Conservation (phyloP, 2,113 vertebrate genomes). For the Lophius piscatorius region DNA sequence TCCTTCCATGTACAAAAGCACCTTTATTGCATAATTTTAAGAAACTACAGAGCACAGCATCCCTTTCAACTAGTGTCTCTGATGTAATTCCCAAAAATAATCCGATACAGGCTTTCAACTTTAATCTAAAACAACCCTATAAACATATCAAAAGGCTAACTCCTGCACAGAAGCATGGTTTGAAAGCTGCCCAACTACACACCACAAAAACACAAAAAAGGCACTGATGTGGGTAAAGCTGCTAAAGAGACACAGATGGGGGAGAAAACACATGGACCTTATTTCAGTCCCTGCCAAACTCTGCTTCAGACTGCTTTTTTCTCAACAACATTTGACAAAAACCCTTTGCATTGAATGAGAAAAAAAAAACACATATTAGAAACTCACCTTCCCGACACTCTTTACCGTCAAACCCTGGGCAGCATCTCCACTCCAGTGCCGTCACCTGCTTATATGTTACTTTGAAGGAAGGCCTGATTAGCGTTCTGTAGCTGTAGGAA, state of each 20-base stretch:
- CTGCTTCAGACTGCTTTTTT: conserved; percentile 1
- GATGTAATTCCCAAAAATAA: conserved; percentile 39
- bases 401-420: conserved; percentile 89
- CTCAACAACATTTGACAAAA: neutral
- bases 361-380: neutral
- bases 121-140: conserved; percentile 46
- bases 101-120: conserved; percentile 36
- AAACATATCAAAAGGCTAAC: conserved; percentile 27
- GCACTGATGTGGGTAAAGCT: conserved; percentile 50
- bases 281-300: conserved; percentile 20
- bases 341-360: neutral
- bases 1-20: conserved; percentile 26
- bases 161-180: conserved; percentile 41
- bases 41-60: conserved; percentile 50
- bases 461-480: conserved; percentile 90
- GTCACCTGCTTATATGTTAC: conserved; percentile 90
- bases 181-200: conserved; percentile 17
- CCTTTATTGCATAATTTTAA: conserved; percentile 24
- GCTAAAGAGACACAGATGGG: conserved; percentile 58
- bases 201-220: conserved; percentile 38
- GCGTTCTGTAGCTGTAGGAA: conserved; percentile 91
- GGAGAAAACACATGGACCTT: conserved; percentile 37
- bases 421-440: conserved; percentile 92
- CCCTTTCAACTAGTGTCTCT: conserved; percentile 49
- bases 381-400: conserved; percentile 90